Percentiles rank a stretch among this genome's conserved stretches.
These are phyloP conservation scores for human (Homo sapiens) DNA, from an alignment of 2,113 vertebrate species.

Conservation along the genomic window DNA sequence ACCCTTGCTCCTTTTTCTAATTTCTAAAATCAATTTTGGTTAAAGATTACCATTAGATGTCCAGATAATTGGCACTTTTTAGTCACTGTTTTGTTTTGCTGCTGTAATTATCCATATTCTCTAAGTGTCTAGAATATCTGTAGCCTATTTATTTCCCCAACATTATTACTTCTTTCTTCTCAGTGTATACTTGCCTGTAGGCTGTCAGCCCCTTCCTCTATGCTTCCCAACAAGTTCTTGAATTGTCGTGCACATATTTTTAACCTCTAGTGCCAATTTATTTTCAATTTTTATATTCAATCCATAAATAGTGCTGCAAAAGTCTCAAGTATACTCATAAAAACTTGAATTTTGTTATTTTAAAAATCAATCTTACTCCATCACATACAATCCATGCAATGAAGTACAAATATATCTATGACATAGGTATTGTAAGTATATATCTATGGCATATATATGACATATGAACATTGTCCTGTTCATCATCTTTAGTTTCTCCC, in stretches of 20 bases:
- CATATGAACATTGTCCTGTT: background rate
- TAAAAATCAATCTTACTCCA: background rate
- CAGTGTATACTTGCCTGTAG: background rate
- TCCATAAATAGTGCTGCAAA: background rate
- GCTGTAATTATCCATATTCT: background rate
- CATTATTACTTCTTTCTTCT: background rate
- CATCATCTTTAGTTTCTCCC: background rate
- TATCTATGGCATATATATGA: background rate
- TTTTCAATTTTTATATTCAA: background rate
- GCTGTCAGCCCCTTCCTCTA: background rate
- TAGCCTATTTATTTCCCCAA: background rate
- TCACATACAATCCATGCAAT: background rate
- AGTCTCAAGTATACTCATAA: background rate
- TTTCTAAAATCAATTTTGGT: background rate
- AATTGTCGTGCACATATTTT: background rate
- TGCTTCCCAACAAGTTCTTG: background rate
- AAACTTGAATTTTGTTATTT: conserved; percentile 19
- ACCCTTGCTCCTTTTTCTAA: background rate
- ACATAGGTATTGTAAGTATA: background rate
- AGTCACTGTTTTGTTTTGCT: background rate
- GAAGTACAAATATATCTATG: background rate
- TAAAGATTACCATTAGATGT: background rate
- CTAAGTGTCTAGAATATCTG: background rate
- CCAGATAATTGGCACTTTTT: background rate
- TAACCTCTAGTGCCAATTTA: background rate